A percentile compares a stretch with the other conserved stretches of the same genome.
phyloP scores from a whole-genome alignment of 2,888 invertebrate species.

The Drosophila paucipuncta region DNA sequence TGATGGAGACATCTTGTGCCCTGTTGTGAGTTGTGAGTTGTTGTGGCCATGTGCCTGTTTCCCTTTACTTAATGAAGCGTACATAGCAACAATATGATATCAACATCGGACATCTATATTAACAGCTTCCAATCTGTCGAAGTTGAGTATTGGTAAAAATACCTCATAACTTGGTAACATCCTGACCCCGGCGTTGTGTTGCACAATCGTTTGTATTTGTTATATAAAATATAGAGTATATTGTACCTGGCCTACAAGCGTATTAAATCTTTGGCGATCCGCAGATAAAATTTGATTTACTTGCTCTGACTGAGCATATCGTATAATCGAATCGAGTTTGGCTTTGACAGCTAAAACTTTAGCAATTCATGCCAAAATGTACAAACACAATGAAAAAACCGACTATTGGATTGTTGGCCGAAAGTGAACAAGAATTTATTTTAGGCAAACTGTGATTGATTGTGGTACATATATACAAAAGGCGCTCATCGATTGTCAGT shows the following conservation, averaged over 20 bases:
- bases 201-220: background rate
- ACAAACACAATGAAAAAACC: slow-evolving; percentile 1
- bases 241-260: background rate
- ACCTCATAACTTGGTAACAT: background rate
- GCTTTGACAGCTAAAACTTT: slow-evolving; percentile 33
- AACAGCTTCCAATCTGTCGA: no score
- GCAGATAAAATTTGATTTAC: background rate
- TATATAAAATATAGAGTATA: background rate
- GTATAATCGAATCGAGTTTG: slow-evolving; percentile 50
- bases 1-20: background rate
- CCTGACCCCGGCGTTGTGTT: background rate
- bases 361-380: slow-evolving; percentile 33
- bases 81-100: background rate
- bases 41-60: background rate
- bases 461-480: background rate
- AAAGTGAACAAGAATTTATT: slow-evolving; percentile 30
- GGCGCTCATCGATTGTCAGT: slow-evolving; percentile 30
- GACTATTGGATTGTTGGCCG: background rate
- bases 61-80: background rate
- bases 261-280: background rate
- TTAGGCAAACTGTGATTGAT: slow-evolving; percentile 15
- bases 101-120: background rate
- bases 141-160: no score
- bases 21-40: background rate
- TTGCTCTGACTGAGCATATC: slow-evolving; percentile 37